Conservation (phyloP, 2,888 invertebrate genomes). For the Xestia ashworthii region DNA sequence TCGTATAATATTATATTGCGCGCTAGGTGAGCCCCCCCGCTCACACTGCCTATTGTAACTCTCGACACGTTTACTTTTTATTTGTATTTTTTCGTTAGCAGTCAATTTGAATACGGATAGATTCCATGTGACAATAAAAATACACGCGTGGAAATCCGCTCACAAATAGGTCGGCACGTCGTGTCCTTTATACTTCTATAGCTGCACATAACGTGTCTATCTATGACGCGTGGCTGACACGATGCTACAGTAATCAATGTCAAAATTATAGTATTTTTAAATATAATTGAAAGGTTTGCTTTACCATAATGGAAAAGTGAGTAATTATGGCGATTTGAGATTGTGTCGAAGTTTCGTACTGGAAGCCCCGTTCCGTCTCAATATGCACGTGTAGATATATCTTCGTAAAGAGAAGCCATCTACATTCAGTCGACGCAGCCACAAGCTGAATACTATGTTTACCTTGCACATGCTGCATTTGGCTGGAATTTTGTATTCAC, state of each 20-base stretch:
- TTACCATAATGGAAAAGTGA: not conserved
- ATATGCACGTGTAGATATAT: not conserved
- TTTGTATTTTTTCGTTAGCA: conserved; percentile 28
- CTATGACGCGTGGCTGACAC: too few relatives aligned
- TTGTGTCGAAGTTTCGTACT: not conserved
- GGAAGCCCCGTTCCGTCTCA: not conserved
- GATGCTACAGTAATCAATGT: not conserved
- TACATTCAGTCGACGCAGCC: too few relatives aligned
- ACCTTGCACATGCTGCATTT: not conserved
- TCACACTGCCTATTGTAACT: conserved; percentile 17
- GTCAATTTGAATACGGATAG: conserved; percentile 27
- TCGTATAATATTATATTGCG: not conserved
- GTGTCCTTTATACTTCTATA: not conserved
- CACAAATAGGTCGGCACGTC: not conserved
- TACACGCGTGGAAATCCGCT: not conserved
- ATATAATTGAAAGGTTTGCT: not conserved
- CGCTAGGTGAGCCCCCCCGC: too few relatives aligned
- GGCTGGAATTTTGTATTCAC: not conserved
- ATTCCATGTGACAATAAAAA: conserved; percentile 29
- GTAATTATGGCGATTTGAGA: not conserved
- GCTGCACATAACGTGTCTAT: not conserved
- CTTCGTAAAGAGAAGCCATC: not conserved
- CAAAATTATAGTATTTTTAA: not conserved
- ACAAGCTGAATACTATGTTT: not conserved
- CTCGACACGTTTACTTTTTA: conserved; percentile 23